Conservation (phyloP, 2,797 vertebrate genomes). For the Austrolebias charrua region DNA sequence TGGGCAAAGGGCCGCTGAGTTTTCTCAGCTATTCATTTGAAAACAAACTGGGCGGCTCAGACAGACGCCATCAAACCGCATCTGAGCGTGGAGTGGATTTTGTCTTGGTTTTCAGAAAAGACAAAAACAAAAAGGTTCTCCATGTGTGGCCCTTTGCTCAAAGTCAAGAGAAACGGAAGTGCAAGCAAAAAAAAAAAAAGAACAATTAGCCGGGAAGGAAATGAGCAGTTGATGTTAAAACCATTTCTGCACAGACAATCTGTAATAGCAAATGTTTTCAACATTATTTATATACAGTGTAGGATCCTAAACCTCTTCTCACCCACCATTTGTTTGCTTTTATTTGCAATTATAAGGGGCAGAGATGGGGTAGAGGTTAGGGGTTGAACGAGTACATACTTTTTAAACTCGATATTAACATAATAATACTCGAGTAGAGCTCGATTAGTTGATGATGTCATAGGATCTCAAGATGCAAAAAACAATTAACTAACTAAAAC, state of each 20-base stretch:
- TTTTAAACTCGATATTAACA: no score
- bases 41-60: constrained; percentile 61
- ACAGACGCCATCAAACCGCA: constrained; percentile 55
- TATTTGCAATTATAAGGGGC: neutral
- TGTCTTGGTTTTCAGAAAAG: constrained; percentile 37
- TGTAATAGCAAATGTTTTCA: constrained; percentile 2
- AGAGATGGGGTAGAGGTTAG: no score
- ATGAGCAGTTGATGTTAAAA: constrained; percentile 40
- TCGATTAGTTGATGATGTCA: no score
- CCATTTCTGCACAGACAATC: constrained; percentile 5
- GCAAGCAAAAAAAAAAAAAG: constrained; percentile 37
- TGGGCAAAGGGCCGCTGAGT: constrained; percentile 62
- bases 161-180: constrained; percentile 52
- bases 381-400: no score
- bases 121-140: constrained; percentile 43
- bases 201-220: constrained; percentile 49
- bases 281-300: constrained; percentile 3
- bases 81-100: constrained; percentile 66
- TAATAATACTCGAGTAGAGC: no score
- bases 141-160: constrained; percentile 70
- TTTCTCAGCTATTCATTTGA: constrained; percentile 71
- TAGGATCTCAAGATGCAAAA: no score
- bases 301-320: neutral
- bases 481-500: no score
- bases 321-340: neutral